phyloP scores from a whole-genome alignment of 2,797 vertebrate species.

The Thamnophis elegans region DNA sequence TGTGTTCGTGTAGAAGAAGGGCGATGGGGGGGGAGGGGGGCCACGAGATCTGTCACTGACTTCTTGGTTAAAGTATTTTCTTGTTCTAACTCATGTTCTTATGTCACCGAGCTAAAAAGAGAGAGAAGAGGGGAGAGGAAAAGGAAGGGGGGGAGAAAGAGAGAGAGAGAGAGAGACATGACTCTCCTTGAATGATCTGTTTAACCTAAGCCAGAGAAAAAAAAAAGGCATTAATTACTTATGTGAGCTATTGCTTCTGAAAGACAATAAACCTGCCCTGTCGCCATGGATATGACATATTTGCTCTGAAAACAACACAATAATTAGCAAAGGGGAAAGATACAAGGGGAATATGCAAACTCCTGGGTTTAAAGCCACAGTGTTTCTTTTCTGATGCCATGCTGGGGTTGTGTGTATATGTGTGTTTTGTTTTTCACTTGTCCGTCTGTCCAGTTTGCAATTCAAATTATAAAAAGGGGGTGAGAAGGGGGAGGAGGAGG shows the following conservation, averaged over 20 bases:
- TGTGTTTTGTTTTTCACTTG: constrained; percentile 79
- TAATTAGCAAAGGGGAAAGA: constrained; percentile 99
- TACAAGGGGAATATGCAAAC: constrained; percentile 99
- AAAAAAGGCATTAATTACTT: constrained; percentile 99
- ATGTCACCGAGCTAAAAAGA: constrained; percentile 77
- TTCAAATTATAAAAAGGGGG: constrained; percentile 59
- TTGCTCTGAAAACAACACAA: constrained; percentile 99
- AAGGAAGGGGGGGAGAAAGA: constrained; percentile 1
- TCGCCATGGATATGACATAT: constrained; percentile 99
- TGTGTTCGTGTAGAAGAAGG: background rate
- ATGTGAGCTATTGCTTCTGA: constrained; percentile 99
- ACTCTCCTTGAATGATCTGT: constrained; percentile 99
- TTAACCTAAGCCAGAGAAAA: constrained; percentile 98
- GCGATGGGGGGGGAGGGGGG: fast-evolving
- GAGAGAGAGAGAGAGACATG: constrained; percentile 77
- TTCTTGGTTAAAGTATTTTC: constrained; percentile 81
- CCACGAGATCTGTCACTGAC: constrained; percentile 73
- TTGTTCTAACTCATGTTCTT: constrained; percentile 94
- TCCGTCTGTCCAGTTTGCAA: constrained; percentile 72
- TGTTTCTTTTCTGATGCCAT: constrained; percentile 70
- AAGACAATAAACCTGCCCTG: constrained; percentile 99
- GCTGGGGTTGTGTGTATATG: background rate
- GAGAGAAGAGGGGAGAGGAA: background rate
- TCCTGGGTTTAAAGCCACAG: constrained; percentile 96
- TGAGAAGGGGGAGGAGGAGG: too few relatives aligned